A percentile compares a stretch with the other conserved stretches of the same genome.
Evolutionary conservation across 2,888 invertebrate species (phyloP).

Genomic region (Tetramorium bicarinatum): DNA sequence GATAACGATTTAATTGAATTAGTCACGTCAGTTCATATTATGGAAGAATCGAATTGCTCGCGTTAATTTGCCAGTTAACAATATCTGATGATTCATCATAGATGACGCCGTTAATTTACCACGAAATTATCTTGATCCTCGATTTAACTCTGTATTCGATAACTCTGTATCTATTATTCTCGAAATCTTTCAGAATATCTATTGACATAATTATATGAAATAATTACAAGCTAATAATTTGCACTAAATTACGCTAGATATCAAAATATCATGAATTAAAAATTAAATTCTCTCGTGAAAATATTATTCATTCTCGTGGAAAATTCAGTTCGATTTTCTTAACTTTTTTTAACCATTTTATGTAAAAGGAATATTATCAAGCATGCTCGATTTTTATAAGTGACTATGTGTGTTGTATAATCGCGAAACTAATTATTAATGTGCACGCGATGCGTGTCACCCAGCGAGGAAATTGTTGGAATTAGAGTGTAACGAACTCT

Average conservation of each 20-base stretch:
- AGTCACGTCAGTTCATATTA: neutral
- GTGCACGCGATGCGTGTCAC: slow-evolving; percentile 58
- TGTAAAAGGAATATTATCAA: neutral
- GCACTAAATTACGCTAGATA: neutral
- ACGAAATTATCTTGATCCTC: slow-evolving; percentile 8
- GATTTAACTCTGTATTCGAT: neutral
- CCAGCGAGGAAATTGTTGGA: neutral
- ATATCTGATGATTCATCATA: slow-evolving; percentile 6
- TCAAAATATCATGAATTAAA: neutral
- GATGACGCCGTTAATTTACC: neutral
- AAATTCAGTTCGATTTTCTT: neutral
- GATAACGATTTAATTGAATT: slow-evolving; percentile 5
- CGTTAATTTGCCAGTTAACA: neutral
- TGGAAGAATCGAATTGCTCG: neutral
- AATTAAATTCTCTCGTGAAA: neutral
- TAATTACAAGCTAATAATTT: slow-evolving; percentile 10
- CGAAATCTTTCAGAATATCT: neutral
- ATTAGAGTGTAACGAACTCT: slow-evolving; percentile 55
- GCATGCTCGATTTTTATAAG: neutral
- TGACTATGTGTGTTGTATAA: slow-evolving; percentile 9
- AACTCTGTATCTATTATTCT: neutral
- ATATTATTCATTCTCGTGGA: neutral
- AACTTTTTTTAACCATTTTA: neutral
- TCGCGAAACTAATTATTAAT: slow-evolving; percentile 62
- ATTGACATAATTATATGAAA: neutral